A percentile compares a stretch with the other conserved stretches of the same genome.
These are phyloP conservation scores for Drosophila tanythrix DNA, from an alignment of 2,888 invertebrate genomes.

Conservation along the genomic window DNA sequence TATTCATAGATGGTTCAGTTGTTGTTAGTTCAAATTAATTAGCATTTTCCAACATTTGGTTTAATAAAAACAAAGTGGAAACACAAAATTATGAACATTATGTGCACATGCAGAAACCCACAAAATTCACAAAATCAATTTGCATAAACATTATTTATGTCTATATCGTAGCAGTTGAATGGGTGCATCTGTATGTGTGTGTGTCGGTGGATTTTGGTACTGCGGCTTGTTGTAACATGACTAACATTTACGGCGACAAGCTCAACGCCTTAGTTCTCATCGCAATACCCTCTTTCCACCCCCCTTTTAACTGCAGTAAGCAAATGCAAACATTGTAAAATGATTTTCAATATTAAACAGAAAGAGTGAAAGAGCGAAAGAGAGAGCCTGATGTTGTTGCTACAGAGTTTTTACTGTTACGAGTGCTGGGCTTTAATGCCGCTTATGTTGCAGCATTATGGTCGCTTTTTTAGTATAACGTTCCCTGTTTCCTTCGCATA, in stretches of 20 bases:
- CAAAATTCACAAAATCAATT: constrained; percentile 51
- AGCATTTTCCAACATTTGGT: background rate
- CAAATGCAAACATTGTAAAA: constrained; percentile 75
- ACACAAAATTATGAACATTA: constrained; percentile 7
- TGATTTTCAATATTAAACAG: constrained; percentile 62
- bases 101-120: constrained; percentile 7
- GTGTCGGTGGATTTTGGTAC: constrained; percentile 33
- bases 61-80: constrained; percentile 1
- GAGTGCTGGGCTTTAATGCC: constrained; percentile 46
- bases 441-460: constrained; percentile 57
- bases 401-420: constrained; percentile 42
- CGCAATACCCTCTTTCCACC: constrained; percentile 5
- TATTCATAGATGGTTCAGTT: background rate
- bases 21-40: constrained; percentile 1
- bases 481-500: constrained; percentile 41
- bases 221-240: constrained; percentile 76
- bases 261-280: constrained; percentile 59
- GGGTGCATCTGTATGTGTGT: constrained; percentile 4
- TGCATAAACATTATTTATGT: constrained; percentile 64
- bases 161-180: constrained; percentile 27
- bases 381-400: constrained; percentile 13
- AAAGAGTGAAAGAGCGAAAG: background rate
- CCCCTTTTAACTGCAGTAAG: constrained; percentile 13
- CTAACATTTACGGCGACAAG: constrained; percentile 74
- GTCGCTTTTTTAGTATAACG: constrained; percentile 46